Conservation (phyloP, 2,113 vertebrate species). For the Gallinago undulata region DNA sequence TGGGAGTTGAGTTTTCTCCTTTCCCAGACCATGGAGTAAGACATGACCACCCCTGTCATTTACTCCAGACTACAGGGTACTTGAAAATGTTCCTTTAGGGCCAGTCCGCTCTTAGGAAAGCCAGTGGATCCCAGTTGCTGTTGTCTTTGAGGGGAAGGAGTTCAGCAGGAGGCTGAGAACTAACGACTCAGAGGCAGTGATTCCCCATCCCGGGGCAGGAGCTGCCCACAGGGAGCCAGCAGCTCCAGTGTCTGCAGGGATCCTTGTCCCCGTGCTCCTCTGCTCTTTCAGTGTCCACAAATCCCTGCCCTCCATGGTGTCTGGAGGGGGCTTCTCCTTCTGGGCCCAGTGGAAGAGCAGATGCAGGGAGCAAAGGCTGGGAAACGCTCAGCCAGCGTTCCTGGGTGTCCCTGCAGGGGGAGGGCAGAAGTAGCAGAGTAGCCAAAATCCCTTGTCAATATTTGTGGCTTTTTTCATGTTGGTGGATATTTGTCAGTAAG, state of each 20-base stretch:
- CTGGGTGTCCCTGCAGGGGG: not conserved
- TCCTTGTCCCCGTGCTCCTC: rapidly evolving
- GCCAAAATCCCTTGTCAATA: not conserved
- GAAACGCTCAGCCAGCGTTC: not conserved
- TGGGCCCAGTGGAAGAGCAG: not conserved
- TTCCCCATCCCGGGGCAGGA: not conserved
- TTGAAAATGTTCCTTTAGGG: not conserved
- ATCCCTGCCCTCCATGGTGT: not conserved
- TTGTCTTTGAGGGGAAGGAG: not conserved
- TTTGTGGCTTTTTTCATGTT: not conserved
- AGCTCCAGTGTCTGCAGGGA: not conserved
- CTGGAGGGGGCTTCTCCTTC: not conserved
- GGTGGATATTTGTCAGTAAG: not conserved
- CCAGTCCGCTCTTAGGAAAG: not conserved
- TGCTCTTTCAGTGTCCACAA: not conserved
- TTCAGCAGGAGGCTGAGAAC: not conserved
- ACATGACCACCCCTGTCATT: not conserved
- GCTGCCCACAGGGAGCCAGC: not conserved
- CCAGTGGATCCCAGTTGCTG: not conserved
- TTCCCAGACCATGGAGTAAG: not conserved
- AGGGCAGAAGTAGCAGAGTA: not conserved
- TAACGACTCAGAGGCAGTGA: no score
- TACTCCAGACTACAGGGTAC: not conserved
- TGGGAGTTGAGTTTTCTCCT: not conserved
- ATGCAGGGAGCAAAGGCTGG: not conserved